phyloP scores from a whole-genome alignment of 2,888 invertebrate genomes.

The Synergus umbraculus region DNA sequence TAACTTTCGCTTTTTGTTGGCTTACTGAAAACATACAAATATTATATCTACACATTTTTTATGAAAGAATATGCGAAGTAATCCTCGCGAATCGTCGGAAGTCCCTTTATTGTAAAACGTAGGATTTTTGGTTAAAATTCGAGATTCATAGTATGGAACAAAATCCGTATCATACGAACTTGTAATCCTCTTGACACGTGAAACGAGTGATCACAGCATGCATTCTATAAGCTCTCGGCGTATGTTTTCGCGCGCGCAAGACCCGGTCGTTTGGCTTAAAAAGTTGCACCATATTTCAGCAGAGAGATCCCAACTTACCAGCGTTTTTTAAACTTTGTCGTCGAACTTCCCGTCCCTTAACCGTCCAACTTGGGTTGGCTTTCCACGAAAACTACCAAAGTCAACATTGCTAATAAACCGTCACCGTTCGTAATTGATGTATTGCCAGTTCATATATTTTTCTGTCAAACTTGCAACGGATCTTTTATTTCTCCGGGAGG shows the following conservation, averaged over 20 bases:
- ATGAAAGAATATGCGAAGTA: not conserved
- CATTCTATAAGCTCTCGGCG: constrained; percentile 40
- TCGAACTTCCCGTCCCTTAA: constrained; percentile 31
- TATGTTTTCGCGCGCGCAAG: constrained; percentile 46
- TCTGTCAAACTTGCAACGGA: constrained; percentile 40
- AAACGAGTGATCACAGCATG: constrained; percentile 38
- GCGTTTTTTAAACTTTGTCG: constrained; percentile 37
- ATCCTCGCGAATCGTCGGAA: not conserved
- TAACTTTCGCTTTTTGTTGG: not conserved
- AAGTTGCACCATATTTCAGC: constrained; percentile 34
- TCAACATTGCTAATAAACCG: constrained; percentile 51
- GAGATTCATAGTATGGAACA: not conserved
- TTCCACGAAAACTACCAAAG: constrained; percentile 41
- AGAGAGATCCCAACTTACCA: constrained; percentile 17
- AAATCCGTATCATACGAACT: constrained; percentile 27
- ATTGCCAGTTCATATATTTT: constrained; percentile 44
- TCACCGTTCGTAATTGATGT: constrained; percentile 47
- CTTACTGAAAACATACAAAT: constrained; percentile 8
- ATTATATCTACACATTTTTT: not conserved
- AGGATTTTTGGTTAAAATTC: constrained; percentile 6
- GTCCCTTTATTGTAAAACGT: constrained; percentile 15
- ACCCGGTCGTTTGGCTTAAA: constrained; percentile 33
- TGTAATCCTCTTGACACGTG: constrained; percentile 35
- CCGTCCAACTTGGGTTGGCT: constrained; percentile 43
- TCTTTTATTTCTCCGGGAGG: constrained; percentile 12